Evolutionary conservation across 2,888 invertebrate species (phyloP).

Genomic region (Chalcosyrphus nemorum): DNA sequence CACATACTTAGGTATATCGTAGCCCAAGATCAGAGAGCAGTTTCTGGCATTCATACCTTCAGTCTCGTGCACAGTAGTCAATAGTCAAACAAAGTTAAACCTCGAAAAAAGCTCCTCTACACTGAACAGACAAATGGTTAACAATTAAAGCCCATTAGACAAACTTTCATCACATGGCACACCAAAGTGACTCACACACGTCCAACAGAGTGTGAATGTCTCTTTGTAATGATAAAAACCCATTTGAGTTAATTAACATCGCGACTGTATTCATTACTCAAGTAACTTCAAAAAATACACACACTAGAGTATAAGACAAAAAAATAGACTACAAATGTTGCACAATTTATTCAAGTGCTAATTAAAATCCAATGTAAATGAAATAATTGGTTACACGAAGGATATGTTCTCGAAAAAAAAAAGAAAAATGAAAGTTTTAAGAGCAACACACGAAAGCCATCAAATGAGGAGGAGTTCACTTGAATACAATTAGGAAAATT

Average conservation of each 20-base stretch:
- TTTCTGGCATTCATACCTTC: too few species aligned
- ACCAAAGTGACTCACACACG: not conserved
- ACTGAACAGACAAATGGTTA: not conserved
- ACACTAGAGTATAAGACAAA: not conserved
- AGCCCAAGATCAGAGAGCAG: too few species aligned
- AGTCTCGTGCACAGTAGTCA: too few species aligned
- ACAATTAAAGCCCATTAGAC: not conserved
- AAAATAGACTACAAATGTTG: not conserved
- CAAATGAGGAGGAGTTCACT: not conserved
- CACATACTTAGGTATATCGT: too few species aligned
- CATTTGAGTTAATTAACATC: constrained; percentile 24
- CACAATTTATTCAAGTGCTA: not conserved
- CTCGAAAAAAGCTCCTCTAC: not conserved
- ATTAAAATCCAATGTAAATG: constrained; percentile 7
- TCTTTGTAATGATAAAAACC: constrained; percentile 3
- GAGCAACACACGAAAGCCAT: not conserved
- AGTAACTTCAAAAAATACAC: not conserved
- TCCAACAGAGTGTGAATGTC: not conserved
- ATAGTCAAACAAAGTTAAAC: too few species aligned
- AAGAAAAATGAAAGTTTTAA: not conserved
- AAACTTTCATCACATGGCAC: not conserved
- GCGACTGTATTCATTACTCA: constrained; percentile 2
- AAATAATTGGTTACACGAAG: not conserved
- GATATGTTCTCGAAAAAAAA: too few species aligned
- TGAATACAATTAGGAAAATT: constrained; percentile 29